phyloP scores from a whole-genome alignment of 2,113 vertebrate genomes.

The Tamias sibiricus region DNA sequence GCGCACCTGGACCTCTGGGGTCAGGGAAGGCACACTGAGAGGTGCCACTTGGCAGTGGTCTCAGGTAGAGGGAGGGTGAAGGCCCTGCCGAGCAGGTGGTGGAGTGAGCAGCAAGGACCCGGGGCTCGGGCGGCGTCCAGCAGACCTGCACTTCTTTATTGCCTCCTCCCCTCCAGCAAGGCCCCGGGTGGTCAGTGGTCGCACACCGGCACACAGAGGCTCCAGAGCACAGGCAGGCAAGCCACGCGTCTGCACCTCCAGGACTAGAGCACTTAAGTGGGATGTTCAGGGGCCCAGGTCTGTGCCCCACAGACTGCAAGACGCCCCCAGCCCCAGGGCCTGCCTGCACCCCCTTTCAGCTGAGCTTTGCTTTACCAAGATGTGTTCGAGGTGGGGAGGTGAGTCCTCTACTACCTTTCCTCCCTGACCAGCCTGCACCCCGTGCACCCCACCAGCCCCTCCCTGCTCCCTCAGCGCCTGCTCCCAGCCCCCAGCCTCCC shows the following conservation, averaged over 20 bases:
- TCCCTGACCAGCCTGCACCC: no score
- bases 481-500: background rate
- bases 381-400: background rate
- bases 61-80: background rate
- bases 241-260: rapidly evolving
- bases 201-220: background rate
- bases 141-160: constrained; percentile 19
- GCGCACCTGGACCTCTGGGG: background rate
- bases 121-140: background rate
- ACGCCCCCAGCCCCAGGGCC: background rate
- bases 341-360: background rate
- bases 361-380: no score
- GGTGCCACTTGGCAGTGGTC: rapidly evolving
- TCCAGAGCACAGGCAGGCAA: rapidly evolving
- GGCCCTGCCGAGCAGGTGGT: rapidly evolving
- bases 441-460: background rate
- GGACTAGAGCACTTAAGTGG: no score
- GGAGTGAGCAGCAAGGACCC: background rate
- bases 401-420: background rate
- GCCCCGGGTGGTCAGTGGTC: background rate
- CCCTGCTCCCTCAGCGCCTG: no score
- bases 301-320: background rate
- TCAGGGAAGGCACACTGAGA: background rate
- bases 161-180: background rate
- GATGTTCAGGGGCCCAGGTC: background rate